Evolutionary conservation across 2,888 invertebrate genomes (phyloP), one percentile per base, ranked within the genome.

Genomic region (Cristatella mucedo): DNA sequence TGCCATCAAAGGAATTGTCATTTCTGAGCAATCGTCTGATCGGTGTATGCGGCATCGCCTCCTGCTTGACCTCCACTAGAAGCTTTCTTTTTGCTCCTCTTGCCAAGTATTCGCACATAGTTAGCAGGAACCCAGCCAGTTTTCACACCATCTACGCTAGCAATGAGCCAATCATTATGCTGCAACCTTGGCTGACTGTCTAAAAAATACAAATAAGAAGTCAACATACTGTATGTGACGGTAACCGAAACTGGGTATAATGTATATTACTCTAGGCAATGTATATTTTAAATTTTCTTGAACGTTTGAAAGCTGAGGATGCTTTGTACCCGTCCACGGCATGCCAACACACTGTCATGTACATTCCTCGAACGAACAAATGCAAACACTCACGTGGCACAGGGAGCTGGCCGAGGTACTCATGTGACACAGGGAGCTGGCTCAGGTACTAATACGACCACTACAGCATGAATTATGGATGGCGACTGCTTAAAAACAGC

Each of bases 171-270:
- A 24, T 61, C 67, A 22, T 36, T 36, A 9, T 36, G 72, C 45
- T 67, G 59, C 5, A 72, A 56, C 45, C 64, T 58, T 3, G 77
- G 76, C 66, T 93, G 91, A 19, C 84, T 69, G 48, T 79, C 77
- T 57, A 76, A 73, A 1, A 50, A 33, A 13, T 29, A 38, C 16
- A 32, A 18, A 7, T 33, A 13, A 38, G 13, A 9, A 9, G 7
- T 32, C 9, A 9, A 16, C 24, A 7, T 13, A 32, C n/a, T n/a
- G n/a, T n/a, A n/a, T 26, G 9, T 26, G 26, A 26, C 26, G n/a
- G 9, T 9, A 26, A n/a, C 26, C 9, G 9, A 11, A n/a, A 9
- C 9, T 11, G n/a, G 9, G 26, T 9, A 6, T 1, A 21, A 19
- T 22, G 18, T n/a, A 9, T 4, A 6, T 18, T 16, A n/a, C 13